Evolutionary conservation across 2,888 invertebrate genomes (phyloP), one percentile per base, ranked within the genome.

Genomic region (Dicyrtoma fusca): DNA sequence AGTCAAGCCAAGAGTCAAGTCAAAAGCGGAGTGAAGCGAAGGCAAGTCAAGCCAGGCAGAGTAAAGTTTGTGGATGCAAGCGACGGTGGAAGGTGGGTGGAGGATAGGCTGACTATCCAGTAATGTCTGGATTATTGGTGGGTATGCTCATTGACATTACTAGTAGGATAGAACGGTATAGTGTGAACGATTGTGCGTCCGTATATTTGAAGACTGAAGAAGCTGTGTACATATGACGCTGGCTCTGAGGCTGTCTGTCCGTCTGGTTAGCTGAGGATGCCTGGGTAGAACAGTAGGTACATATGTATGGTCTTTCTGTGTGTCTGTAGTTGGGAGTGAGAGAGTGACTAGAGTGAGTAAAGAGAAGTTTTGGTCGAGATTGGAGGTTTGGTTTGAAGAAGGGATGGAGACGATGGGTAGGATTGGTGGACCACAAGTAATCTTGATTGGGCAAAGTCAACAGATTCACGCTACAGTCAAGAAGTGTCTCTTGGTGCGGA

Each of bases 371-470:
- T 53, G 51, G 63, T 51, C 34, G 34, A 66, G 61, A 72, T 72
- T 71, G 71, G 59, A 66, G 61, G 66, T 57, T 57, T 57, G 59
- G 25, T 59, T 66, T 34, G 49, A 66, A 47, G 47, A 59, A 64
- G 63, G 44, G 47, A 47, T 6, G 45, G 61, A 47, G 49, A 65
- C 47, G 65, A 61, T 69, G 57, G 44, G 73, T 73, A 73, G 74
- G 74, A 76, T 76, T 75, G 76, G 75, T 74, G 76, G 74, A 76
- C 78, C 77, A 76, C 74, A 74, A 76, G 74, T 75, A 77, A 75
- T 74, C 76, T 75, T 78, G 77, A 78, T 76, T 76, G 76, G 75
- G 72, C 74, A 69, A 73, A 75, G 76, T 74, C 71, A 74, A 74
- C 76, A 76, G 71, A 62, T 71, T 71, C 71, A 71, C 55, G 63